phyloP scores from a whole-genome alignment of 2,797 vertebrate genomes.

The Galaxias olidus region DNA sequence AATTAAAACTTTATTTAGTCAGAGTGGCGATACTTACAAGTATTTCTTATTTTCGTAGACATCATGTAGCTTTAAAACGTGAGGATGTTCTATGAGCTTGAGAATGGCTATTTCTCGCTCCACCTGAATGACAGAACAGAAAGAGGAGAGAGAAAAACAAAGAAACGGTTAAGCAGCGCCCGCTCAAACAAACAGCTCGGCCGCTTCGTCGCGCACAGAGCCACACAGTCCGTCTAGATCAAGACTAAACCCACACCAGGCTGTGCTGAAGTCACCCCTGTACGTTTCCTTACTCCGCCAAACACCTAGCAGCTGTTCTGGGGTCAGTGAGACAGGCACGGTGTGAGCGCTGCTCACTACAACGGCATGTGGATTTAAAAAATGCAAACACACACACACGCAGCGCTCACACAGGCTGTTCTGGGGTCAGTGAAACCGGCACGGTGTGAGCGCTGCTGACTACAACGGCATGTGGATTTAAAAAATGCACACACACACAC shows the following conservation, averaged over 20 bases:
- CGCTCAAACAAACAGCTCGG: background rate
- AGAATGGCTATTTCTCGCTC: slow-evolving; percentile 96
- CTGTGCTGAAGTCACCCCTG: slow-evolving; percentile 12
- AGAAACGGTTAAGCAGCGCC: slow-evolving; percentile 19
- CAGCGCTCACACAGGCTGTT: slow-evolving; percentile 15
- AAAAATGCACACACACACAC: too few species aligned
- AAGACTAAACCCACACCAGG: slow-evolving; percentile 12
- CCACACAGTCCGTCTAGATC: background rate
- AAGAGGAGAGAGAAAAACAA: slow-evolving; percentile 32
- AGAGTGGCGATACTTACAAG: slow-evolving; percentile 86
- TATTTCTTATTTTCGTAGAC: slow-evolving; percentile 99
- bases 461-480: too few species aligned
- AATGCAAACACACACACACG: slow-evolving; percentile 21
- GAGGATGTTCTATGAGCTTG: slow-evolving; percentile 97
- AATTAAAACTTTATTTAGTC: background rate
- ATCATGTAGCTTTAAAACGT: slow-evolving; percentile 96
- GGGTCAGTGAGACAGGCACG: slow-evolving; percentile 35
- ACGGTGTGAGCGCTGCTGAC: background rate
- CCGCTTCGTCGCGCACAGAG: slow-evolving; percentile 3
- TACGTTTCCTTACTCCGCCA: background rate
- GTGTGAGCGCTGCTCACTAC: slow-evolving; percentile 18
- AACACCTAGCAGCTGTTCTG: slow-evolving; percentile 9
- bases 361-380: too few species aligned
- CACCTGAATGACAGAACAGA: slow-evolving; percentile 80
- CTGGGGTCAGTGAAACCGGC: slow-evolving; percentile 25